These are phyloP conservation scores for Peromyscus polionotus DNA, from an alignment of 2,113 vertebrate genomes.

Conservation along the genomic window DNA sequence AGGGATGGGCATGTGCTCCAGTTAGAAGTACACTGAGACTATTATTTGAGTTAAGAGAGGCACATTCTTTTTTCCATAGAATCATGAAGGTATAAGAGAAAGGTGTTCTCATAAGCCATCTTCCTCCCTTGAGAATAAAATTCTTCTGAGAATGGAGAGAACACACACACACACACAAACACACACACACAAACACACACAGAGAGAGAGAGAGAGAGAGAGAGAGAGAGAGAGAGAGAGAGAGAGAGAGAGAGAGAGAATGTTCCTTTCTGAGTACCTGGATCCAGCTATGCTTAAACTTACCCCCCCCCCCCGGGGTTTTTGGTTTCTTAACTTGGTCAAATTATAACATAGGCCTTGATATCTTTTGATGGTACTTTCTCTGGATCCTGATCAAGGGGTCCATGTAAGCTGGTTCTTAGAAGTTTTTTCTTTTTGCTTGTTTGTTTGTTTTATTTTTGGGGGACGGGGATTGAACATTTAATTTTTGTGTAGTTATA, in stretches of 20 bases:
- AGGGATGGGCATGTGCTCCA: neutral
- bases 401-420: neutral
- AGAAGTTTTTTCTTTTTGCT: neutral
- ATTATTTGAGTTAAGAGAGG: neutral
- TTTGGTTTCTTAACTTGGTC: neutral
- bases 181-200: neutral
- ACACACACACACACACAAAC: neutral
- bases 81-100: neutral
- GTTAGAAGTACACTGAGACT: neutral
- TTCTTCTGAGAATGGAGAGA: neutral
- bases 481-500: conserved; percentile 2
- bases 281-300: neutral
- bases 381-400: conserved; percentile 1
- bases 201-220: neutral
- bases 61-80: neutral
- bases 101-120: neutral
- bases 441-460: too few relatives aligned
- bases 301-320: neutral
- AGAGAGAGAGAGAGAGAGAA: neutral
- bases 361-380: neutral
- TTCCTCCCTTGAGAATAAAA: neutral
- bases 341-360: neutral
- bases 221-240: neutral
- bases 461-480: neutral
- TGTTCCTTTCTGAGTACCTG: neutral